These are phyloP conservation scores for Crematogaster levior DNA, from an alignment of 2,888 invertebrate genomes.

Conservation along the genomic window DNA sequence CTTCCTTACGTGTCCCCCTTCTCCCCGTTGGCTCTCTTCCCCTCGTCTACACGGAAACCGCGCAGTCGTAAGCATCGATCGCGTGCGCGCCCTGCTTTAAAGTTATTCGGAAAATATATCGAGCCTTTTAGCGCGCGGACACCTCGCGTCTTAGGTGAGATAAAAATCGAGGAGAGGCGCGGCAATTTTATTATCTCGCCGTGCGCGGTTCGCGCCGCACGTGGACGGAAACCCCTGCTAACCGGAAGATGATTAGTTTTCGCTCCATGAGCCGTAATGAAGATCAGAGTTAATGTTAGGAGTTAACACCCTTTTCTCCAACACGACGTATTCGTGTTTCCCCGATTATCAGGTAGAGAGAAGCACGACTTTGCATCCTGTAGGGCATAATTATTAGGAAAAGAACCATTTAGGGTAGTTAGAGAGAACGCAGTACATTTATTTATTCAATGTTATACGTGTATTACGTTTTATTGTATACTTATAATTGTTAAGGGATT, in stretches of 20 bases:
- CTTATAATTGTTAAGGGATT: conserved; percentile 16
- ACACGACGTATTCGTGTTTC: neutral
- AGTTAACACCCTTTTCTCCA: neutral
- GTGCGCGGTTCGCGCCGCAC: neutral
- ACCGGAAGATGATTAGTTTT: neutral
- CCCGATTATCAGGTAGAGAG: neutral
- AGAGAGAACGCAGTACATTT: neutral
- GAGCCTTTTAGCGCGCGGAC: conserved; percentile 53
- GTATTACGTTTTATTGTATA: conserved; percentile 2
- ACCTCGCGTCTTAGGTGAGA: conserved; percentile 41
- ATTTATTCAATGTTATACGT: neutral
- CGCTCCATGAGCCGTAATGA: neutral
- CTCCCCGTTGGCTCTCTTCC: neutral
- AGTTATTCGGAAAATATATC: conserved; percentile 55
- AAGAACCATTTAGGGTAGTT: neutral
- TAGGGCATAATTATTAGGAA: neutral
- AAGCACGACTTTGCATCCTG: neutral
- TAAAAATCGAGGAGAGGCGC: conserved; percentile 38
- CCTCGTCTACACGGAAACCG: conserved; percentile 16
- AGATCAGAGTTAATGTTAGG: neutral
- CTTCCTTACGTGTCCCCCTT: neutral
- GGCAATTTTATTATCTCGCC: conserved; percentile 42
- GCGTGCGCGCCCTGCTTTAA: conserved; percentile 37
- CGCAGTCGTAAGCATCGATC: conserved; percentile 48
- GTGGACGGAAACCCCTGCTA: neutral